Base-by-base conservation (phyloP, 2,113 vertebrate genomes). In the Sinocyclocheilus anshuiensis region DNA sequence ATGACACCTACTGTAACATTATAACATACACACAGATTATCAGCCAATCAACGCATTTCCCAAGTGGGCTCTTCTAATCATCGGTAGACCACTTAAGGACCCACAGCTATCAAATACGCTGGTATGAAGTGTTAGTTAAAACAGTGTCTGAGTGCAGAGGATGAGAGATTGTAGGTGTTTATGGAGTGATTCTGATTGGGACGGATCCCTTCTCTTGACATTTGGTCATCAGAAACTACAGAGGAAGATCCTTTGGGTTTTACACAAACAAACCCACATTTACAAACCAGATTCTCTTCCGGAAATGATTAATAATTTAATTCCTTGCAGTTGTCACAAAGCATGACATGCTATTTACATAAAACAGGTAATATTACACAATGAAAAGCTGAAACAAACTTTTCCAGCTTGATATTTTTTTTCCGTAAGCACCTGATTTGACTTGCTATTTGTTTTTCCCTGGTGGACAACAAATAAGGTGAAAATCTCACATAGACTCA, bases 1-100 rank as follows among this genome's bases (percentile, higher is more conserved):
- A 61, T 24, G 78, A 10, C 22, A 24, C 29, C 1, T n/a, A 69
- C 16, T 29, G 63, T 53, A 69, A 72, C 61, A 78, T 33, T 57
- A 18, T 12, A 76, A 48, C 72, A 50, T 29, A 69, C 50, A 59
- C 77, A 59, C 26, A 50, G 39, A 69, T 57, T 59, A 77, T 69
- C 15, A 26, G 18, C 36, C 50, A 55, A 71, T 77, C 42, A 76
- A 78, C 48, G 71, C 45, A 77, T 57, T 82, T 82, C 80, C 26
- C 45, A 82, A 69, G 80, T 67, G 63, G 63, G 45, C 63, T 82
- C 63, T 82, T 82, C 63, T 53, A 82, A 82, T 82, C 80, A 71
- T 50, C 5, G 1, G 80, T 26, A 82, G 80, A 82, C 63, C 80
- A 71, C 80, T 82, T 69, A 33, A 71, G 80, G 45, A 82, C 45